These are phyloP conservation scores for Papilio elwesi DNA, from an alignment of 2,888 invertebrate species.

Conservation along the genomic window DNA sequence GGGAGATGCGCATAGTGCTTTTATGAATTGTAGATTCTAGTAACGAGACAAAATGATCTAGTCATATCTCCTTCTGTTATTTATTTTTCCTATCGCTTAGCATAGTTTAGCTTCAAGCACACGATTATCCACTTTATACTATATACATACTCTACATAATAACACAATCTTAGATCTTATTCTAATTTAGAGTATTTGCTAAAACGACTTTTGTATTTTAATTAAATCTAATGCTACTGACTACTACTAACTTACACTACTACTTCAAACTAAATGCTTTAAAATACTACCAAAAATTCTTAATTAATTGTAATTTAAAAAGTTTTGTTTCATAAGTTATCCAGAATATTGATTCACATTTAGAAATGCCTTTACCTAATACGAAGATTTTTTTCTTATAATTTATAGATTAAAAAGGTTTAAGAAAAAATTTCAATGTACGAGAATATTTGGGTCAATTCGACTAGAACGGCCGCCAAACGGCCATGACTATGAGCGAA, in stretches of 20 bases:
- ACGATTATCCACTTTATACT: constrained; percentile 45
- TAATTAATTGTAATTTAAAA: constrained; percentile 43
- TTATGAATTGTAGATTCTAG: constrained; percentile 81
- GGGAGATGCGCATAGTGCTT: constrained; percentile 84
- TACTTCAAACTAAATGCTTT: constrained; percentile 33
- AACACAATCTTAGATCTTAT: constrained; percentile 33
- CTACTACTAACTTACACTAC: constrained; percentile 15
- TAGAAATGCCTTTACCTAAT: not conserved
- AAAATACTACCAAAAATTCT: constrained; percentile 35
- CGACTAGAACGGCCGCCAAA: constrained; percentile 43
- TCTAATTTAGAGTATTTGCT: constrained; percentile 33
- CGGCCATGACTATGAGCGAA: not conserved
- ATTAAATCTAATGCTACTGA: constrained; percentile 22
- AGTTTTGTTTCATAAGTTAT: constrained; percentile 77
- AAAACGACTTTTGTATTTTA: constrained; percentile 25
- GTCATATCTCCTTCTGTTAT: constrained; percentile 82
- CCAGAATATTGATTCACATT: constrained; percentile 77
- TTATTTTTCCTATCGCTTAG: constrained; percentile 81
- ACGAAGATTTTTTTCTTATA: not conserved
- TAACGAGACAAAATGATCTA: constrained; percentile 80
- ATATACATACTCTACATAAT: constrained; percentile 40
- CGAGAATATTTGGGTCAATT: constrained; percentile 46
- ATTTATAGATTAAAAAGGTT: not conserved
- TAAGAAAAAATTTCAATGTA: not conserved
- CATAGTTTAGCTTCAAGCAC: constrained; percentile 85